Percentiles rank a stretch among this genome's conserved stretches.
These are phyloP conservation scores for Macroramphosus scolopax DNA, from an alignment of 2,797 vertebrate species.

Conservation along the genomic window DNA sequence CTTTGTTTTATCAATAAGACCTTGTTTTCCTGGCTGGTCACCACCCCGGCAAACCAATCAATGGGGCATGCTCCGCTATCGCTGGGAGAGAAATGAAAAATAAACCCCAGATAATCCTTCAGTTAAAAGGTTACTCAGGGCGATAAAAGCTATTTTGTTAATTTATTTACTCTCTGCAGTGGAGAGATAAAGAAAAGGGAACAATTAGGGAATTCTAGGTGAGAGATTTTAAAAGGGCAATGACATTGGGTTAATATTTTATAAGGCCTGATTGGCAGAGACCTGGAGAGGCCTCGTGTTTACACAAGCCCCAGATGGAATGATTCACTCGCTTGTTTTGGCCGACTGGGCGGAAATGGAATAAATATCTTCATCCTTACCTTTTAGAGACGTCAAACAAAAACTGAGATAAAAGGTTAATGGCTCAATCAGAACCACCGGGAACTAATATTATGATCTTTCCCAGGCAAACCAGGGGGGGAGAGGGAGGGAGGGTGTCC, in stretches of 20 bases:
- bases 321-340: conserved; percentile 84
- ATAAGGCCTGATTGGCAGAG: conserved; percentile 89
- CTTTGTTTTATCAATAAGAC: conserved; percentile 90
- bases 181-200: conserved; percentile 98
- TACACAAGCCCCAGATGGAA: conserved; percentile 73
- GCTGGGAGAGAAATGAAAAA: conserved; percentile 98
- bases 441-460: conserved; percentile 75
- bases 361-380: conserved; percentile 84
- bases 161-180: conserved; percentile 99
- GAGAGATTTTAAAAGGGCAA: conserved; percentile 99
- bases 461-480: conserved; percentile 73
- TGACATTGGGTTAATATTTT: conserved; percentile 98
- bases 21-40: conserved; percentile 98
- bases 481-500: too few species aligned
- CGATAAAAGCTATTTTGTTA: conserved; percentile 99
- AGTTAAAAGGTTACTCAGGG: conserved; percentile 99
- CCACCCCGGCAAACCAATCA: conserved; percentile 98
- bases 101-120: conserved; percentile 99
- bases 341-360: conserved; percentile 81
- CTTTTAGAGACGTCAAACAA: conserved; percentile 82
- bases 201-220: conserved; percentile 99
- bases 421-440: conserved; percentile 76
- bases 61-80: conserved; percentile 98
- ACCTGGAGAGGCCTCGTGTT: conserved; percentile 76
- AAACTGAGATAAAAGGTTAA: conserved; percentile 81